Conservation (phyloP, 2,888 invertebrate species). For the Amphipoea lucens region DNA sequence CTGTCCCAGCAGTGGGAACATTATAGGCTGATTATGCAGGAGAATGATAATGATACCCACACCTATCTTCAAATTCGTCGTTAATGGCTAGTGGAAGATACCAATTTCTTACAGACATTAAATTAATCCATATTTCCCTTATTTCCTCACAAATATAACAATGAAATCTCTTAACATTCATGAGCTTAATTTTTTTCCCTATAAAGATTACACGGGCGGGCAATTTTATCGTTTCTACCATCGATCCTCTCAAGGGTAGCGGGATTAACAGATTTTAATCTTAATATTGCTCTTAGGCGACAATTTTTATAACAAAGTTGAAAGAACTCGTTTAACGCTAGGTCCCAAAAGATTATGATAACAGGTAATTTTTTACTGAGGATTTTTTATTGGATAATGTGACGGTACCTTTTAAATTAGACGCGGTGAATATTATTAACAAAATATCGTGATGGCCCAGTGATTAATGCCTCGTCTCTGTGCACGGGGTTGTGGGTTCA, state of each 20-base stretch:
- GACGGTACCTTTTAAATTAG: background rate
- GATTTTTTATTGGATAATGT: slow-evolving; percentile 2
- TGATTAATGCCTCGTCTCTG: background rate
- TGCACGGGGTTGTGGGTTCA: background rate
- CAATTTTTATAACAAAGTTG: slow-evolving; percentile 63
- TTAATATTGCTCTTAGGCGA: slow-evolving; percentile 67
- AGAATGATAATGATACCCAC: too few species aligned
- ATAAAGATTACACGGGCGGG: slow-evolving; percentile 59
- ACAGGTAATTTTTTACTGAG: slow-evolving; percentile 17
- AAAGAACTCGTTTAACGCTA: slow-evolving; percentile 39
- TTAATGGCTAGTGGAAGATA: background rate
- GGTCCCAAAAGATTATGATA: slow-evolving; percentile 34
- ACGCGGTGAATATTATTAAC: background rate
- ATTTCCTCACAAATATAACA: slow-evolving; percentile 26
- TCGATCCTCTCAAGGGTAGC: slow-evolving; percentile 54
- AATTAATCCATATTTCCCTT: background rate
- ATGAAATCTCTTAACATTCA: slow-evolving; percentile 16
- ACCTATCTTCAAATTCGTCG: background rate
- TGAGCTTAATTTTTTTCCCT: slow-evolving; percentile 46
- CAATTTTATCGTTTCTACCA: slow-evolving; percentile 63
- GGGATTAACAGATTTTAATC: slow-evolving; percentile 75
- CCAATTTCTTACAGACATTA: background rate
- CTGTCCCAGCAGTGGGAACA: too few species aligned
- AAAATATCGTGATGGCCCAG: background rate
- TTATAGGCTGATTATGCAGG: too few species aligned